Base-by-base conservation (phyloP, 2,888 invertebrate genomes). In the Lingula anatina region DNA sequence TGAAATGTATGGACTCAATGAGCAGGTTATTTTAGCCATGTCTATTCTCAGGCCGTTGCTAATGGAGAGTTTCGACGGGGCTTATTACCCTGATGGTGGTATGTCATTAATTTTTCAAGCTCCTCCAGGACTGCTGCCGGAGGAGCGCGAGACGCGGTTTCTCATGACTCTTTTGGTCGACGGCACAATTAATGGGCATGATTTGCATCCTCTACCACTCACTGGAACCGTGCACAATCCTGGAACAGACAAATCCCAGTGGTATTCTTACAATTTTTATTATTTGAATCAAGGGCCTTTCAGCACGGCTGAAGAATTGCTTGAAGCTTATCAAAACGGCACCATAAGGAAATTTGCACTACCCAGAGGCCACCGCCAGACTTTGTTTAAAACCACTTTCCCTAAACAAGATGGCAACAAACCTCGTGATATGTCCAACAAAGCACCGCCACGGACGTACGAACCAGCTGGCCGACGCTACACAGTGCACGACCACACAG, bases 251-350 rank as follows among this genome's bases (percentile, higher is more conserved):
- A 36, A 31, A 20, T 55, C 57, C 0, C 45, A 51, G 5, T 63
- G 63, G 63, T 58, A 53, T 28, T 46, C 58, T 5, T 56, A 56
- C 41, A 56, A 59, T 38, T 57, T 56, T 25, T 61, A 55, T 36
- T 63, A 61, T 45, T 27, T 63, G 5, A 63, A 63, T 42, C 63
- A 63, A 42, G 61, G 63, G 20, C 63, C 63, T 0, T 63, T 47
- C 48, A 25, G 27, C 1, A 58, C 59, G 3, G 49, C 54, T 0
- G 41, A 41, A 5, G 57, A 57, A 2, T 42, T 63, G 0, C 48
- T 57, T 35, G 20, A 35, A 15, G 58, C 55, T n/a, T 63, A 61
- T 49, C 50, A 45, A n/a, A 48, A 38, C 24, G 48, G 48, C 5
- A 35, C 44, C 2, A 47, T 63, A 3, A 28, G 55, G n/a, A 59